These are phyloP conservation scores for Tholera decimalis DNA, from an alignment of 2,888 invertebrate genomes.

Conservation along the genomic window DNA sequence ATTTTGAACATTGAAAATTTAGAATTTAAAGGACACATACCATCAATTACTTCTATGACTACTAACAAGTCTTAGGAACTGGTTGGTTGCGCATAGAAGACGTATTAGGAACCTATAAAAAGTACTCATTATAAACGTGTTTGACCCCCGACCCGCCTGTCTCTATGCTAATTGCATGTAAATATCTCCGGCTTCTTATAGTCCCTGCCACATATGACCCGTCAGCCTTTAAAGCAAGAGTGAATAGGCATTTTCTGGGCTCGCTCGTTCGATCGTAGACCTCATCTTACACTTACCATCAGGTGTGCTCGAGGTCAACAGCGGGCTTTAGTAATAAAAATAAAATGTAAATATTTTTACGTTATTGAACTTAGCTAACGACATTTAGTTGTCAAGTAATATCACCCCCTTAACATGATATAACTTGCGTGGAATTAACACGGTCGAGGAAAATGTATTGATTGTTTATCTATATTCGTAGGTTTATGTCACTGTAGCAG, in stretches of 20 bases:
- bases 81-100: slow-evolving; percentile 17
- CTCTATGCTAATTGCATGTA: slow-evolving; percentile 17
- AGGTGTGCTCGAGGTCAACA: too few species aligned
- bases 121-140: slow-evolving; percentile 28
- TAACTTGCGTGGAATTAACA: neutral
- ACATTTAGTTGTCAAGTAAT: neutral
- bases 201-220: too few species aligned
- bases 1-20: too few species aligned
- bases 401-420: neutral
- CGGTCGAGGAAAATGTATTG: neutral
- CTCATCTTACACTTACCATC: too few species aligned
- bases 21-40: neutral
- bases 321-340: too few species aligned
- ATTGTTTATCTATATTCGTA: neutral
- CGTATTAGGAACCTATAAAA: slow-evolving; percentile 19
- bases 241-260: too few species aligned
- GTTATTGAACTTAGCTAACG: too few species aligned
- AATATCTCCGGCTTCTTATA: too few species aligned
- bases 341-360: too few species aligned
- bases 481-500: too few species aligned
- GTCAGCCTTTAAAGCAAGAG: too few species aligned
- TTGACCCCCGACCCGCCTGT: slow-evolving; percentile 39
- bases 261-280: too few species aligned
- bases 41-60: neutral
- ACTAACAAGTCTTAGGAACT: slow-evolving; percentile 13